A percentile compares a stretch with the other conserved stretches of the same genome.
Evolutionary conservation across 2,113 vertebrate genomes (phyloP).

Genomic region (Corynorhinus townsendii): DNA sequence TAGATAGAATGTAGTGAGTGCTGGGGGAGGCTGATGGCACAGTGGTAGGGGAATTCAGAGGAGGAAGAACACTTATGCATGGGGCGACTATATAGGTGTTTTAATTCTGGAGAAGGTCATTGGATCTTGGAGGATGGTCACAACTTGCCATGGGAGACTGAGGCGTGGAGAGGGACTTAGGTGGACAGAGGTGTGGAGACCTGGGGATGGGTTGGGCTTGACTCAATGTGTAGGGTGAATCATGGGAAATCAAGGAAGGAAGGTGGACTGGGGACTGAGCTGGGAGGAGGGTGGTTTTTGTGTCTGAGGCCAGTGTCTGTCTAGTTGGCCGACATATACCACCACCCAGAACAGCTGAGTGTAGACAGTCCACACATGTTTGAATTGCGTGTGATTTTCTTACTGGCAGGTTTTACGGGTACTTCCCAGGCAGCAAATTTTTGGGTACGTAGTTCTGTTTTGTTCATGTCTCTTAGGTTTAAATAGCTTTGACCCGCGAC

Average conservation of each 20-base stretch:
- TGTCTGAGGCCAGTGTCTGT: background rate
- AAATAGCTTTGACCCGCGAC: background rate
- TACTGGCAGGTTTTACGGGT: background rate
- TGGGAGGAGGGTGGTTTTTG: background rate
- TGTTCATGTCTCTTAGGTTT: background rate
- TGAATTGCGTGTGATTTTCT: background rate
- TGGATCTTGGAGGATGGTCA: background rate
- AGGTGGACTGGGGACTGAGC: background rate
- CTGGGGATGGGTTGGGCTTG: background rate
- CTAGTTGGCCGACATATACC: background rate
- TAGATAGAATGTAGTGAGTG: background rate
- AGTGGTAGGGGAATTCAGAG: background rate
- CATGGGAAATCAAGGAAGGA: background rate
- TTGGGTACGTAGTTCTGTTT: background rate
- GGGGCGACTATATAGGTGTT: rapidly evolving
- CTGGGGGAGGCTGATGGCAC: background rate
- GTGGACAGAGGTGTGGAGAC: background rate
- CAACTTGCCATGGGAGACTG: background rate
- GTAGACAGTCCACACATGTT: background rate
- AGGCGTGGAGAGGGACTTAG: background rate
- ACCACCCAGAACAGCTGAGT: background rate
- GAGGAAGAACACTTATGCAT: too few species aligned
- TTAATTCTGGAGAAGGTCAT: background rate
- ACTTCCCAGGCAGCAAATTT: background rate
- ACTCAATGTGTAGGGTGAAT: background rate